Percentiles rank a stretch among this genome's conserved stretches.
These are phyloP conservation scores for Labeo catla DNA, from an alignment of 2,113 vertebrate species.

Conservation along the genomic window DNA sequence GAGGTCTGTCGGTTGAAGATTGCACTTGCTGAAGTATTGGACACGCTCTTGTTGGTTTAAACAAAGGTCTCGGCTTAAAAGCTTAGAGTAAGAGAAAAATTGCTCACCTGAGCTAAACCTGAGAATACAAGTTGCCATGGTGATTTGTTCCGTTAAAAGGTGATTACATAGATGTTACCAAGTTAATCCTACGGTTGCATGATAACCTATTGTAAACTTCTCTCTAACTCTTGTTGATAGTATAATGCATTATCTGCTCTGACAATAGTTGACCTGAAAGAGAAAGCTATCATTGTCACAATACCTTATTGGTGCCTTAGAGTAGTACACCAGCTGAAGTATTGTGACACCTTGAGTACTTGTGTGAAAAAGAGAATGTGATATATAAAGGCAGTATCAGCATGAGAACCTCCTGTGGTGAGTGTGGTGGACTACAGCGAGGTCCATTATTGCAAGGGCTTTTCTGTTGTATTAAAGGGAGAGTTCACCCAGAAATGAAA, in stretches of 20 bases:
- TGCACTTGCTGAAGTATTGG: background rate
- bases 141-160: background rate
- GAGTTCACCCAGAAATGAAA: too few relatives aligned
- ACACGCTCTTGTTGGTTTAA: constrained; percentile 4
- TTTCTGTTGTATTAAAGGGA: too few relatives aligned
- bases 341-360: background rate
- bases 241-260: background rate
- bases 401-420: background rate
- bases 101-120: constrained; percentile 5
- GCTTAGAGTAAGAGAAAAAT: background rate
- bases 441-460: too few relatives aligned
- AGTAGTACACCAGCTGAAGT: background rate
- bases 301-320: background rate
- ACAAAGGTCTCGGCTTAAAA: constrained; percentile 19
- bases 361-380: too few relatives aligned
- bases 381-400: background rate
- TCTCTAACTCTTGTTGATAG: background rate
- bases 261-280: constrained; percentile 4
- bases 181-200: constrained; percentile 5
- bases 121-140: constrained; percentile 4
- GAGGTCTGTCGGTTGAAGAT: background rate
- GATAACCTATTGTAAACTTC: constrained; percentile 10
- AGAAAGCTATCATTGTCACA: background rate
- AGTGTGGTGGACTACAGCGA: too few relatives aligned
- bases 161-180: background rate